Evolutionary conservation across 2,888 invertebrate genomes (phyloP).

Genomic region (Eucera pruinosa): DNA sequence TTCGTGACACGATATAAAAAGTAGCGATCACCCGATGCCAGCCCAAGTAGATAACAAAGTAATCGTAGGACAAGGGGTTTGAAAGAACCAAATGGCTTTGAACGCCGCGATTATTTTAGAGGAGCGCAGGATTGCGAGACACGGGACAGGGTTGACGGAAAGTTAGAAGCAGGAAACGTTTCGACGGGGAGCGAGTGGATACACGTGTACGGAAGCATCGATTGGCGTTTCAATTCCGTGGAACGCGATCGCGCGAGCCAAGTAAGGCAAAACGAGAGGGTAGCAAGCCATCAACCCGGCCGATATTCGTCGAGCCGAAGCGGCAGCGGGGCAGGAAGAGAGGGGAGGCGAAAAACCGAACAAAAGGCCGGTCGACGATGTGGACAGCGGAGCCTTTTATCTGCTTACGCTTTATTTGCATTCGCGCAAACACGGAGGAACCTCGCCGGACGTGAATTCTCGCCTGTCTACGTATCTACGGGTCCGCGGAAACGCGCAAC

Average conservation of each 20-base stretch:
- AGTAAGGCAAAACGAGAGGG: background rate
- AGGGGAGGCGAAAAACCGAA: conserved; percentile 16
- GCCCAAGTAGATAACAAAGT: no score
- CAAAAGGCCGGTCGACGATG: conserved; percentile 22
- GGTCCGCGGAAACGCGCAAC: background rate
- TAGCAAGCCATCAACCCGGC: conserved; percentile 1
- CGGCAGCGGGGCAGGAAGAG: background rate
- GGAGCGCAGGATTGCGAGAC: no score
- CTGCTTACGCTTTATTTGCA: conserved; percentile 64
- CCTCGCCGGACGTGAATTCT: conserved; percentile 29
- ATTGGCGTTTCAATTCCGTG: conserved; percentile 4
- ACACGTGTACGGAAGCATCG: background rate
- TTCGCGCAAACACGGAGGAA: conserved; percentile 39
- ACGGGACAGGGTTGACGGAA: no score
- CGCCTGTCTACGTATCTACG: conserved; percentile 18
- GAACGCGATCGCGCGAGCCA: conserved; percentile 2
- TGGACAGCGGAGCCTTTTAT: conserved; percentile 52
- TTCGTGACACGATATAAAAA: no score
- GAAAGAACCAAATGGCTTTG: no score
- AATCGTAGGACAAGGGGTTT: no score
- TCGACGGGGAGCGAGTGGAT: no score
- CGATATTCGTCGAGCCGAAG: conserved; percentile 21
- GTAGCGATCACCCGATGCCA: no score
- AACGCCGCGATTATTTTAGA: no score
- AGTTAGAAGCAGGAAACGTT: no score